Conservation (phyloP, 2,797 vertebrate species). For the Anolis apletophallus region DNA sequence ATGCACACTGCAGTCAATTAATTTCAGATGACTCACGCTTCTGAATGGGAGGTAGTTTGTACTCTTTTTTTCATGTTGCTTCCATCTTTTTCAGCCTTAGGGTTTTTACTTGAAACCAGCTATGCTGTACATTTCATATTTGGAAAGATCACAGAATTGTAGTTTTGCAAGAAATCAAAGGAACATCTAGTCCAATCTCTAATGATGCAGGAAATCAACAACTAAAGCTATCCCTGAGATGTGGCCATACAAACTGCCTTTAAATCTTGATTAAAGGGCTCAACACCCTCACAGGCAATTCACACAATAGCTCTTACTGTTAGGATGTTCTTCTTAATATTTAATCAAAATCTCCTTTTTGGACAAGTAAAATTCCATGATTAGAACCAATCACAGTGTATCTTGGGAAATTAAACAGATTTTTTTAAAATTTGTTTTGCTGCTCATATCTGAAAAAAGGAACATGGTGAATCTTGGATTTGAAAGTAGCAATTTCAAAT, state of each 20-base stretch:
- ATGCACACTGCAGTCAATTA: not conserved
- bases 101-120: not conserved
- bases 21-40: not conserved
- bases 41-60: not conserved
- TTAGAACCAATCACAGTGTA: too few species aligned
- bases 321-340: not conserved
- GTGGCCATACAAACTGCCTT: not conserved
- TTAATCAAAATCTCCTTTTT: not conserved
- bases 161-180: too few species aligned
- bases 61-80: not conserved
- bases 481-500: constrained; percentile 11
- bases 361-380: too few species aligned
- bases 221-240: not conserved
- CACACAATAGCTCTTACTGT: not conserved
- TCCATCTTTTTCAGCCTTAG: not conserved
- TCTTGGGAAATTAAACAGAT: too few species aligned
- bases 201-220: not conserved
- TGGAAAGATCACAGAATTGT: too few species aligned
- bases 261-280: not conserved
- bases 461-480: not conserved
- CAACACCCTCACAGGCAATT: not conserved
- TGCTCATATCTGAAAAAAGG: not conserved
- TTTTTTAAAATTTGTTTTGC: too few species aligned
- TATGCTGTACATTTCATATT: not conserved
- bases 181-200: not conserved